Conservation (phyloP, 2,797 vertebrate species). For the Gadopsis marmoratus region DNA sequence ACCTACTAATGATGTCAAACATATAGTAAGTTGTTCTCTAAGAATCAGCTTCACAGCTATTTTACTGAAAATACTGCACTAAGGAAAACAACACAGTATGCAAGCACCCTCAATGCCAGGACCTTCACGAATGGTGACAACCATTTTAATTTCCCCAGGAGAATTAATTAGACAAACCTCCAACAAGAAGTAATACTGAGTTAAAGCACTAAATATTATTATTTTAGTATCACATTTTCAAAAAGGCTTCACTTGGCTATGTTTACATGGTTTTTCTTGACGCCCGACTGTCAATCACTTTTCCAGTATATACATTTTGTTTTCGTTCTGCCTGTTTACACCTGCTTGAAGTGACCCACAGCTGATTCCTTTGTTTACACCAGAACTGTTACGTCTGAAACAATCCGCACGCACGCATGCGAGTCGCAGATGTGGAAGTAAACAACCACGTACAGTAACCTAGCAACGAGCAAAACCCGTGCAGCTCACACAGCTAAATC, state of each 20-base stretch:
- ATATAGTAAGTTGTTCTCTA: neutral
- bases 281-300: neutral
- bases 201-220: neutral
- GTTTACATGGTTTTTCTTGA: neutral
- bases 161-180: neutral
- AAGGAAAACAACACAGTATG: neutral
- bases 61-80: neutral
- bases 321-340: neutral
- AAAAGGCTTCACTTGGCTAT: neutral
- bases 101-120: neutral
- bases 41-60: conserved; percentile 7
- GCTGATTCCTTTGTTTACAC: conserved; percentile 11
- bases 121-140: neutral
- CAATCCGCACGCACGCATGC: neutral
- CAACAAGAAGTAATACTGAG: neutral
- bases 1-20: conserved; percentile 34
- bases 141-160: neutral
- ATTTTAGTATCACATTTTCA: neutral
- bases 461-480: conserved; percentile 50
- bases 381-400: conserved; percentile 1
- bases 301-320: no score
- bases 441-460: conserved; percentile 56
- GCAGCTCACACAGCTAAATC: conserved; percentile 48
- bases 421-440: conserved; percentile 45
- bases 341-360: neutral